Percentiles rank a stretch among this genome's conserved stretches.
Conservation (phyloP, 2,113 vertebrate genomes). For the Porphyrio hochstetteri region DNA sequence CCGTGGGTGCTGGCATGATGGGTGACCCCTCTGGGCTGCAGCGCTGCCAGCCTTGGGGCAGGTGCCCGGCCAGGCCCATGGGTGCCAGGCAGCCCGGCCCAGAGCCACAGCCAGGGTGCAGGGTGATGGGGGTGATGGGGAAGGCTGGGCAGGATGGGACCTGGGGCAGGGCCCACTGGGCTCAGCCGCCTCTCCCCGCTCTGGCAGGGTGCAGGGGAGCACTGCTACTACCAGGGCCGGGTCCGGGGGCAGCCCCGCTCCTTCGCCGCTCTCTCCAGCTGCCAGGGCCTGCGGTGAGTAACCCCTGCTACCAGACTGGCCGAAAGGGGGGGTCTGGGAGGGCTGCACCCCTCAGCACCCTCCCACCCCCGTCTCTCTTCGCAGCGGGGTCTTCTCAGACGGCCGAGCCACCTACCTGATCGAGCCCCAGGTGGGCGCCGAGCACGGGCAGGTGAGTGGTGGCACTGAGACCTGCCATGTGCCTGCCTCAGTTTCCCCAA, state of each 20-base stretch:
- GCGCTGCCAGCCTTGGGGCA: fast-evolving
- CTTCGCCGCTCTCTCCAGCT: slow-evolving; percentile 90
- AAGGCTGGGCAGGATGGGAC: neutral
- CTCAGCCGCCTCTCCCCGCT: neutral
- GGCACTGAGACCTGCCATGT: fast-evolving
- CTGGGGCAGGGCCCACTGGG: neutral
- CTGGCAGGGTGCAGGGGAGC: slow-evolving; percentile 85
- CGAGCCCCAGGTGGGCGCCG: slow-evolving; percentile 74
- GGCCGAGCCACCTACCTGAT: slow-evolving; percentile 85
- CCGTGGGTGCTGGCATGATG: fast-evolving
- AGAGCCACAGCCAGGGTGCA: fast-evolving
- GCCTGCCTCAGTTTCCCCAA: neutral
- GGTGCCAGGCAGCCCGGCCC: fast-evolving
- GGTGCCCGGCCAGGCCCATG: neutral
- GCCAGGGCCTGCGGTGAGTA: slow-evolving; percentile 89
- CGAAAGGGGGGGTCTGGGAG: neutral
- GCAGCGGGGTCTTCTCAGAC: slow-evolving; percentile 92
- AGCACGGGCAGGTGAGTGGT: slow-evolving; percentile 44
- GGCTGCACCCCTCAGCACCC: neutral
- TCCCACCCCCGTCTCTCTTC: neutral
- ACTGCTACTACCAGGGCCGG: slow-evolving; percentile 95
- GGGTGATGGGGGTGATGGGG: fast-evolving
- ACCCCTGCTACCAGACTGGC: fast-evolving
- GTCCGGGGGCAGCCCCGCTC: slow-evolving; percentile 81
- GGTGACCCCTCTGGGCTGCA: too few species aligned